Evolutionary conservation across 2,113 vertebrate genomes (phyloP).

Genomic region (Sula dactylatra): DNA sequence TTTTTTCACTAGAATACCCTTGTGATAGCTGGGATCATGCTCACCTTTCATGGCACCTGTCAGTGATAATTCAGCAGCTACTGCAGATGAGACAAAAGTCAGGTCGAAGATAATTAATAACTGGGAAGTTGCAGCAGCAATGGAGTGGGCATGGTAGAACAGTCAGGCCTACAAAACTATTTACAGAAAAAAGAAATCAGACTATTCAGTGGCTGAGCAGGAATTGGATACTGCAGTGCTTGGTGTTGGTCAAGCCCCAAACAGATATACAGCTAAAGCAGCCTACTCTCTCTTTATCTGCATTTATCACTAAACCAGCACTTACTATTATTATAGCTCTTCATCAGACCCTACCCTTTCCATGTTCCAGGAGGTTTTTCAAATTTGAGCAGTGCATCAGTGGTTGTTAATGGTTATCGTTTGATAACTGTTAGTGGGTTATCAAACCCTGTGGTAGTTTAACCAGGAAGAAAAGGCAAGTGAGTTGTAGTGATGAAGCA

Average conservation of each 20-base stretch:
- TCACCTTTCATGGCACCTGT: background rate
- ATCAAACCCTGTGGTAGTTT: background rate
- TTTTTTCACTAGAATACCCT: background rate
- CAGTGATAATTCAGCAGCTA: slow-evolving; percentile 8
- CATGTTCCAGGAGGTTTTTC: background rate
- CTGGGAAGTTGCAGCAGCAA: background rate
- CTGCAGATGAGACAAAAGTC: background rate
- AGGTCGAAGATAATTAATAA: background rate
- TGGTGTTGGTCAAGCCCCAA: background rate
- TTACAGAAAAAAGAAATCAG: background rate
- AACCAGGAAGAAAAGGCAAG: background rate
- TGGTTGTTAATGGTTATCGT: background rate
- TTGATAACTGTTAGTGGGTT: background rate
- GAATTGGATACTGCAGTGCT: background rate
- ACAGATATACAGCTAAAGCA: background rate
- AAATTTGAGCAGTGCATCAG: background rate
- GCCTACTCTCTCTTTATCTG: background rate
- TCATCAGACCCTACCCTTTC: background rate
- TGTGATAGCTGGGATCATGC: background rate
- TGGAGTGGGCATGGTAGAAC: background rate
- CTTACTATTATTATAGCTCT: background rate
- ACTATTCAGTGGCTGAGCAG: background rate
- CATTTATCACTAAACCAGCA: background rate
- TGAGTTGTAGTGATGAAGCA: background rate
- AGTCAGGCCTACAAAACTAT: background rate